Evolutionary conservation across 37 sponge, comb jelly and placozoan species (phyloP).

Genomic region (Amphimedon queenslandica): DNA sequence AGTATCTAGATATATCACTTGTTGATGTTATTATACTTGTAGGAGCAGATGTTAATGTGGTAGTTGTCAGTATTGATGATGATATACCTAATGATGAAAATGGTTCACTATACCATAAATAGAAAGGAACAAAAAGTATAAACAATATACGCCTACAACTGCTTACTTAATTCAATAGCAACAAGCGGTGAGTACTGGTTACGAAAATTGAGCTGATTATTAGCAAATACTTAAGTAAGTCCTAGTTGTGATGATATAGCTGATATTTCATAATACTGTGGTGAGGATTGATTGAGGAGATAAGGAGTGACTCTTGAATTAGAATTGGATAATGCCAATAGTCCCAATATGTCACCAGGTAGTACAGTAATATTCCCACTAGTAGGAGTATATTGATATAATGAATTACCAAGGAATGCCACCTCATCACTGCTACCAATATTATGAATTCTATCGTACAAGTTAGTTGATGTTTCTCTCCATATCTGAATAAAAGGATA

Average conservation of each 20-base stretch:
- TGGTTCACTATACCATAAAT: neutral
- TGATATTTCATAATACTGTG: neutral
- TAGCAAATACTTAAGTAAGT: neutral
- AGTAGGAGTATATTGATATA: neutral
- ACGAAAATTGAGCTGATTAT: neutral
- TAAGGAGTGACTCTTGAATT: too few relatives aligned
- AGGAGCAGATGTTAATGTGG: neutral
- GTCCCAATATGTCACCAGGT: neutral
- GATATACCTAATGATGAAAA: neutral
- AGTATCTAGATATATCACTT: too few relatives aligned
- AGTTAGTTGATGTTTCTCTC: neutral
- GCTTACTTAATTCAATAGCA: neutral
- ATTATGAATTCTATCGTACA: neutral
- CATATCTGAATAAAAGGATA: neutral
- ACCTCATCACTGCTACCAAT: neutral
- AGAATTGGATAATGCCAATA: too few relatives aligned
- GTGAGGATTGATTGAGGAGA: too few relatives aligned
- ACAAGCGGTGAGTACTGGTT: neutral
- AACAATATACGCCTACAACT: neutral
- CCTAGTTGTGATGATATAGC: neutral
- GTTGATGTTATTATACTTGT: too few relatives aligned
- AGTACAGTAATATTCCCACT: neutral
- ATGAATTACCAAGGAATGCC: neutral
- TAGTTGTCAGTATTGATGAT: neutral
- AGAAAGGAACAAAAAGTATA: neutral